These are phyloP conservation scores for Hyles euphorbiae DNA, from an alignment of 1,140 invertebrate genomes.

Conservation along the genomic window DNA sequence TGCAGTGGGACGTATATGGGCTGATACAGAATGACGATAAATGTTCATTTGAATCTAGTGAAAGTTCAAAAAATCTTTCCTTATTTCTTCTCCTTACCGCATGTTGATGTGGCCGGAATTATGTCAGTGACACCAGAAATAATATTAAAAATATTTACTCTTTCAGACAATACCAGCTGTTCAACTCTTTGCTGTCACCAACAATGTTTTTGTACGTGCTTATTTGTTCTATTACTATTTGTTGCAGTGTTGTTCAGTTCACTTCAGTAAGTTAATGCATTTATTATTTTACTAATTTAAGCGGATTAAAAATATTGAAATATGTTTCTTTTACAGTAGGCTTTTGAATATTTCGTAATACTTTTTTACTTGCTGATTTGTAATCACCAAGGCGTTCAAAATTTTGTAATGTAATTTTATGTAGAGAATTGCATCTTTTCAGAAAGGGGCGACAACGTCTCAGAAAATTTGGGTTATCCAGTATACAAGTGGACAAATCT, in stretches of 20 bases:
- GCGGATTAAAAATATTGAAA: not conserved
- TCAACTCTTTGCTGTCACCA: slow-evolving; percentile 33
- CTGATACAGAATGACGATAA: too few species aligned
- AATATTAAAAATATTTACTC: not conserved
- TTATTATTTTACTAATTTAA: slow-evolving; percentile 5
- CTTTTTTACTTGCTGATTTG: too few species aligned
- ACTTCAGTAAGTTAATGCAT: slow-evolving; percentile 25
- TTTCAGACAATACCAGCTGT: slow-evolving; percentile 30
- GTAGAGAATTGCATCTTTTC: slow-evolving; percentile 1
- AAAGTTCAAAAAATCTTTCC: too few species aligned
- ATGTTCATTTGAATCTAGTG: too few species aligned
- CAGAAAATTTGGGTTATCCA: slow-evolving; percentile 38
- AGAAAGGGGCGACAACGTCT: slow-evolving; percentile 27
- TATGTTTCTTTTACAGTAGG: too few species aligned
- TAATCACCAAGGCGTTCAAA: not conserved
- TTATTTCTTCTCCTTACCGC: too few species aligned
- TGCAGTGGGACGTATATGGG: too few species aligned
- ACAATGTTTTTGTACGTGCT: slow-evolving; percentile 41
- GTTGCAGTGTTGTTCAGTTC: slow-evolving; percentile 38
- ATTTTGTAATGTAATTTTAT: not conserved
- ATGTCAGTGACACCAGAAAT: too few species aligned
- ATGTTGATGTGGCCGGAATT: too few species aligned
- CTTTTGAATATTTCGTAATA: too few species aligned
- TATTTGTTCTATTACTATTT: slow-evolving; percentile 44
- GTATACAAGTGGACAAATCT: slow-evolving; percentile 26